These are phyloP conservation scores for Leptopilina clavipes DNA, from an alignment of 1,140 invertebrate species.

Conservation along the genomic window DNA sequence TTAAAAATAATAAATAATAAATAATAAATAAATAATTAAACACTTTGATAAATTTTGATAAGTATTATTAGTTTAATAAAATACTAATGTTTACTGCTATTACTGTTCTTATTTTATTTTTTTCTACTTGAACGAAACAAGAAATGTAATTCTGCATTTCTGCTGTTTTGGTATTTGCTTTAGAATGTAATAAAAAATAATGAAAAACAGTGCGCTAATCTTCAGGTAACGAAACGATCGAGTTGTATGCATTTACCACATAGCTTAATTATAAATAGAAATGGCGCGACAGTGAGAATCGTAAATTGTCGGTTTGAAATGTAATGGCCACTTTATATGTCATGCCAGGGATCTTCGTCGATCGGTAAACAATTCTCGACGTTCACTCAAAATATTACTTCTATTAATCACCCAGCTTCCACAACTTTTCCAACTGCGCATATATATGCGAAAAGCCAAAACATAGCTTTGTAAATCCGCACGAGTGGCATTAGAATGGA, in stretches of 20 bases:
- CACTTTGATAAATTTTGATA: background rate
- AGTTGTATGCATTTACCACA: slow-evolving; percentile 16
- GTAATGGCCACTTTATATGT: slow-evolving; percentile 9
- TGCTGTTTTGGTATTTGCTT: background rate
- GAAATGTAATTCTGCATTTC: slow-evolving; percentile 2
- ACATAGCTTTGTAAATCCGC: background rate
- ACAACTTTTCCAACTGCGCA: background rate
- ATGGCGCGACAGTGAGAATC: slow-evolving; percentile 21
- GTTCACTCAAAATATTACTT: slow-evolving; percentile 22
- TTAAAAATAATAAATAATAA: too few relatives aligned
- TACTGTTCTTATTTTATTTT: background rate
- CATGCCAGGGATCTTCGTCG: background rate
- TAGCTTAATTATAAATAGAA: slow-evolving; percentile 24
- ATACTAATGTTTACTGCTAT: background rate
- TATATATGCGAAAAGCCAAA: background rate
- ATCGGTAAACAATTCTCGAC: slow-evolving; percentile 14
- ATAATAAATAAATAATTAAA: too few relatives aligned
- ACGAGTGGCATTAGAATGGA: background rate
- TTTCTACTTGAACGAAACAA: background rate
- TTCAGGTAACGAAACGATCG: slow-evolving; percentile 19
- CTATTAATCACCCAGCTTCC: slow-evolving; percentile 11
- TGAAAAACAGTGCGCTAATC: background rate
- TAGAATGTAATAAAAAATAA: background rate
- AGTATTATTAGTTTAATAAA: background rate
- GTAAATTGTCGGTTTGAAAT: slow-evolving; percentile 16